Evolutionary conservation across 1,140 invertebrate species (phyloP).

Genomic region (Saccostrea cuccullata): DNA sequence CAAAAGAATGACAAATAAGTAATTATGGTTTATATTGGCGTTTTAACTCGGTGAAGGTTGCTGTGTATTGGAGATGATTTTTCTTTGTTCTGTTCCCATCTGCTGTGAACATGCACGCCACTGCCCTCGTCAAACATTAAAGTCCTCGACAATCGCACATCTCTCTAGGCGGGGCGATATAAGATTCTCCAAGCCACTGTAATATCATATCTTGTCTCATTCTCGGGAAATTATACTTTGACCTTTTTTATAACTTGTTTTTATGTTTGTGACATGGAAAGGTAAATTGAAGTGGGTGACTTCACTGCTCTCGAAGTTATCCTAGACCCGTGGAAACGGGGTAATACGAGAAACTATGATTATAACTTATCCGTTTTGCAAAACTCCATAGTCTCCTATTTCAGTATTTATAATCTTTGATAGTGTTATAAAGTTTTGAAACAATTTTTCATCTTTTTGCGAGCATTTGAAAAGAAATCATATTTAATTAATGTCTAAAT

Average conservation of each 20-base stretch:
- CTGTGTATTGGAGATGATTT: neutral
- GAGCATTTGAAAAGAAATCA: neutral
- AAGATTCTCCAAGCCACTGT: slow-evolving; percentile 11
- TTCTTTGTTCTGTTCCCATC: slow-evolving; percentile 10
- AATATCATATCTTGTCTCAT: slow-evolving; percentile 16
- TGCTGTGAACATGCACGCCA: neutral
- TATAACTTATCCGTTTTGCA: neutral
- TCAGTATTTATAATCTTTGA: slow-evolving; percentile 23
- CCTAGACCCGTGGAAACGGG: slow-evolving; percentile 12
- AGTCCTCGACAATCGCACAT: neutral
- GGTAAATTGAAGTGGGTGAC: neutral
- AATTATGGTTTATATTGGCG: slow-evolving; percentile 14
- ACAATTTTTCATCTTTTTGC: slow-evolving; percentile 14
- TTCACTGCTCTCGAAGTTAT: neutral
- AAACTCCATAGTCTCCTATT: neutral
- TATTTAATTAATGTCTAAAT: slow-evolving; percentile 1
- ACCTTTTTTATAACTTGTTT: slow-evolving; percentile 10
- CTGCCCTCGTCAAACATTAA: neutral
- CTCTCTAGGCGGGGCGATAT: neutral
- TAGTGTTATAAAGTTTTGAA: slow-evolving; percentile 7
- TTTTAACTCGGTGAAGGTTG: neutral
- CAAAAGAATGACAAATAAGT: slow-evolving; percentile 24
- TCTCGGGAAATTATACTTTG: neutral
- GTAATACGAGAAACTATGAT: slow-evolving; percentile 4
- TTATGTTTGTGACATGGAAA: neutral